Evolutionary conservation across 2,113 vertebrate species (phyloP), one percentile per base, ranked within the genome.

Genomic region (Myrmecophaga tridactyla): DNA sequence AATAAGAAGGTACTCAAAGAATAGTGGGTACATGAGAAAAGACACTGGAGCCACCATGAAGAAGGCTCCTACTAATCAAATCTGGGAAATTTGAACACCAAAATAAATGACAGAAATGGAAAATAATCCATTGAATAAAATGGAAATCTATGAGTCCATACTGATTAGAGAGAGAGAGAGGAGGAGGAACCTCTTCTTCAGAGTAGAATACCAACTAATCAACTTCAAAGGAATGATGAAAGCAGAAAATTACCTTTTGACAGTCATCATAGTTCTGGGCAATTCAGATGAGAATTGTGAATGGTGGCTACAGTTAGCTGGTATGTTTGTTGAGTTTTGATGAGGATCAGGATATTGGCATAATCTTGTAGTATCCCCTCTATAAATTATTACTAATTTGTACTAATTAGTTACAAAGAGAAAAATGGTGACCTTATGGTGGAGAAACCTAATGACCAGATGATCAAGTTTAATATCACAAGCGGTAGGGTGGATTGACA

Each of bases 71-170:
- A 46, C 51, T 67, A 27, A 48, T 58, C 56, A 75, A 92, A 67
- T 58, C 29, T 96, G 77, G 15, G 56, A 86, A 89, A 94, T 80
- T 34, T 43, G 25, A 78, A 36, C 43, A 65, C 51, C 43, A 76
- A 46, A 89, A 65, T 96, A 89, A 94, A 73, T 92, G 41, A 46
- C 27, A 39, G 39, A 76, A 31, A 60, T 70, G n/a, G 48, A 89
- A 94, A 88, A 81, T 62, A 85, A 65, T 53, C 39, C 36, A 75
- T 25, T 70, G 53, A 95, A 56, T 81, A 72, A 92, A n/a, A 92
- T 83, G 18, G 13, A 93, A 84, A 80, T 56, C 53, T n/a, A 60
- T 31, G 3, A 75, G n/a, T 34, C 12, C 3, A 14, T 46, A 25
- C 53, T 60, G 36, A 81, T n/a, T n/a, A 46, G 20, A 53, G 43